Conservation (phyloP, 2,113 vertebrate species). For the Oncorhynchus keta region DNA sequence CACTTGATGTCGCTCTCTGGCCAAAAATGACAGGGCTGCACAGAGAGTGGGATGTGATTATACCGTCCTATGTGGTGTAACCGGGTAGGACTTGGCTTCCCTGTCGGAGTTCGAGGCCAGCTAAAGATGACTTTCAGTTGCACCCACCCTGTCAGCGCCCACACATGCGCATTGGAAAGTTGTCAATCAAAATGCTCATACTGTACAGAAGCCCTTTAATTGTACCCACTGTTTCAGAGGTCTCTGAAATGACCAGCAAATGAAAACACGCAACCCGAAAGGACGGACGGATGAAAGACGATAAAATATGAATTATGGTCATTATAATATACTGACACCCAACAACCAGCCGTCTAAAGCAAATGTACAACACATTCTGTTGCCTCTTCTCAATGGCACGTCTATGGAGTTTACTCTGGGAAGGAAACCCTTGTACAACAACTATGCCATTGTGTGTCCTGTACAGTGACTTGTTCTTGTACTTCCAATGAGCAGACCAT, state of each 20-base stretch:
- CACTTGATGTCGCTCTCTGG: constrained; percentile 10
- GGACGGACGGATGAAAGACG: not conserved
- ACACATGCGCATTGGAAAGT: not conserved
- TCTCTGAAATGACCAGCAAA: constrained; percentile 1
- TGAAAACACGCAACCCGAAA: constrained; percentile 10
- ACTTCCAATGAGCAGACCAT: not conserved
- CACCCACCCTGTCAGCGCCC: not conserved
- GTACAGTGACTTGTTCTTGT: not conserved
- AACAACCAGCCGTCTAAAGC: not conserved
- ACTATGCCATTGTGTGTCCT: not conserved
- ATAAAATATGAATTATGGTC: not conserved
- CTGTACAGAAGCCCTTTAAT: constrained; percentile 2
- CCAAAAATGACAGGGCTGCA: constrained; percentile 44
- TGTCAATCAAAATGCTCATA: not conserved
- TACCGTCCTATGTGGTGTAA: constrained; percentile 20
- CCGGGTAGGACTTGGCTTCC: not conserved
- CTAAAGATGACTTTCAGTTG: constrained; percentile 18
- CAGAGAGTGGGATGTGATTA: constrained; percentile 44
- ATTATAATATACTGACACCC: not conserved
- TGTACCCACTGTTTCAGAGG: constrained; percentile 4
- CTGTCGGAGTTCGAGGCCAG: constrained; percentile 7
- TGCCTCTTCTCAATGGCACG: not conserved
- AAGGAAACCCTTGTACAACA: not conserved
- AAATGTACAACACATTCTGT: not conserved
- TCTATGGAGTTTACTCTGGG: not conserved